Base-by-base conservation (phyloP, 2,113 vertebrate genomes). In the Campylorhamphus procurvoides region DNA sequence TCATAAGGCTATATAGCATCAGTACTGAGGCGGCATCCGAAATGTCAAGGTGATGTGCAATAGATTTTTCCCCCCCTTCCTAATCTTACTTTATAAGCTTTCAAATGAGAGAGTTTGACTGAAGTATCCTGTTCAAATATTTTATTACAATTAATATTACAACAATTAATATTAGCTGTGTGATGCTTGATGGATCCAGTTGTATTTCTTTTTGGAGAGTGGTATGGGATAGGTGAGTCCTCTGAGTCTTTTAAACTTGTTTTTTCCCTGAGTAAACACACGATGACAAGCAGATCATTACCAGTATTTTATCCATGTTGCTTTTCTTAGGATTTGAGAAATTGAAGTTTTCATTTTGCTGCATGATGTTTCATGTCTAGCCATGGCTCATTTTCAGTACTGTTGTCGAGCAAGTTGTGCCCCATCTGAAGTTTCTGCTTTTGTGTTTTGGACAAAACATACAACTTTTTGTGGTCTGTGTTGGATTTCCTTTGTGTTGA, bases 61-160 rank as follows among this genome's bases (percentile, higher is more conserved):
- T 22, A 27, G 25, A 4, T 47, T 49, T n/a, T 20, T 20, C 1
- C 39, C 0, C 0, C 2, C 3, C 0, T 3, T 14, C 10, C 13
- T 7, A 31, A 31, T 74, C 12, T 59, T 52, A 24, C 5, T 93
- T 71, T 35, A 6, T 47, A 67, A 78, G 4, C 19, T 75, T 90
- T 39, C 17, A 47, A 42, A 68, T 75, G 13, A 76, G 37, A 69
- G 85, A 29, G 20, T 49, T 85, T 82, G 37, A 37, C 23, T 68
- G 18, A 87, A 50, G 25, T 72, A 33, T 42, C 19, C 19, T 33
- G 19, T 75, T 90, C 6, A 77, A 46, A 12, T 86, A 84, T 66
- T 92, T 86, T 0, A 0, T 77, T 90, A 8, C 29, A 68, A 8
- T 59, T 90, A 72, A 20, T 71, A 31, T 37, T 62, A 2, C 5